Conservation (phyloP, 2,113 vertebrate species). For the Bostrychus sinensis region DNA sequence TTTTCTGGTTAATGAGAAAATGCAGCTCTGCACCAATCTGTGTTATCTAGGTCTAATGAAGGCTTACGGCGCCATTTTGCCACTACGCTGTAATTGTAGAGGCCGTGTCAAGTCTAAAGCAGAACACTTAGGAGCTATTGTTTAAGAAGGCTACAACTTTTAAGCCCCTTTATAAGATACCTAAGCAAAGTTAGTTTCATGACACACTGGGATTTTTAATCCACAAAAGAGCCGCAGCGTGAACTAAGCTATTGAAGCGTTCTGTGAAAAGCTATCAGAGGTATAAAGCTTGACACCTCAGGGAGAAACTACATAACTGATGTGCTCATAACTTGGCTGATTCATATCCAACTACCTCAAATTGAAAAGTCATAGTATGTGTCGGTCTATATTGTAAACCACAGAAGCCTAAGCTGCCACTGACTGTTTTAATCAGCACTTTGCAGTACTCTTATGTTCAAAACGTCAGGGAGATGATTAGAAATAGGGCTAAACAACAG, state of each 20-base stretch:
- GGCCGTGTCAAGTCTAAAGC: conserved; percentile 33
- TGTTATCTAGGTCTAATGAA: conserved; percentile 64
- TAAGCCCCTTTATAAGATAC: conserved; percentile 31
- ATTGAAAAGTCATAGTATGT: neutral
- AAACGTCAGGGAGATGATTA: conserved; percentile 5
- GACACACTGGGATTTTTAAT: conserved; percentile 21
- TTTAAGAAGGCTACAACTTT: conserved; percentile 25
- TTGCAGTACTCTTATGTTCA: conserved; percentile 4
- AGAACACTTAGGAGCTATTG: conserved; percentile 2
- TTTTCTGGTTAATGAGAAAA: conserved; percentile 58
- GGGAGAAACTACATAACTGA: conserved; percentile 9
- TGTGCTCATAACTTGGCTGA: conserved; percentile 7
- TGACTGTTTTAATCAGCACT: conserved; percentile 39
- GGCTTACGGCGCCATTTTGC: conserved; percentile 49
- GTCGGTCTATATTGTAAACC: conserved; percentile 1
- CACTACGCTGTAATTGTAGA: conserved; percentile 49
- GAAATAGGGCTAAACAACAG: conserved; percentile 16
- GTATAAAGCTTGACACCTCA: conserved; percentile 20
- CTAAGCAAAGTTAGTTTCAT: conserved; percentile 23
- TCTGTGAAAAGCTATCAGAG: conserved; percentile 20
- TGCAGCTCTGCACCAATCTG: conserved; percentile 37
- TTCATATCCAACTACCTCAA: conserved; percentile 1
- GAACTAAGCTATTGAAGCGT: conserved; percentile 29
- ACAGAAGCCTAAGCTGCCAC: conserved; percentile 5
- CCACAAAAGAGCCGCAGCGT: conserved; percentile 12